Base-by-base conservation (phyloP, 2,888 invertebrate genomes). In the Eutolmus rufibarbis region DNA sequence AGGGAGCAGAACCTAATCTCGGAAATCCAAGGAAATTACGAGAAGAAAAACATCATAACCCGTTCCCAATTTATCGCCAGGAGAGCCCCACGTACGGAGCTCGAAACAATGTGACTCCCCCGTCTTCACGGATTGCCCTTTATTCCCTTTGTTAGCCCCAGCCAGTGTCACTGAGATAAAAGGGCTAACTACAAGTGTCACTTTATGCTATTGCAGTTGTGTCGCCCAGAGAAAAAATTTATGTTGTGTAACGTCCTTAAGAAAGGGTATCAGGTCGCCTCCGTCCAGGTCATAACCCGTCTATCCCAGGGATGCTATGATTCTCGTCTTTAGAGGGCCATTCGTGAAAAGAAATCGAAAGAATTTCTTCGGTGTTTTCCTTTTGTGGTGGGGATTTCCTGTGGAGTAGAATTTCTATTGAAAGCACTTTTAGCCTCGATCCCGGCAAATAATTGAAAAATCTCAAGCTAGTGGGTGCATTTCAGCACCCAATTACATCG, bases 101-200 rank as follows among this genome's bases (percentile, higher is more conserved):
- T 66, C 0, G 9, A 66, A 28, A 66, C 66, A 66, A 66, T 66
- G 66, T 66, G 66, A 23, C 19, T 66, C 19, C 23, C 19, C 66
- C 23, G 23, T 19, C 23, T 28, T 19, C 66, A 19, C 12, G 28
- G 66, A 12, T 28, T 19, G 28, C 19, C 66, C 66, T 66, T 66
- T 66, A 66, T 66, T 12, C 66, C 23, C 66, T 66, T 66, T 78
- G 78, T 66, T 66, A 66, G 66, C 12, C 23, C 23, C 12, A 66
- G 12, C 23, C 66, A 23, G 66, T 66, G 19, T 66, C 66, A 19
- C 19, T 23, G 28, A 28, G 37, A 40, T 78, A 78, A 78, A 78
- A 23, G 66, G 78, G 78, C 78, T 46, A 78, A 78, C 78, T 78
- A 78, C 78, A 78, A 78, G 78, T 78, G 43, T 78, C 78, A 78